Conservation (phyloP, 1,140 invertebrate genomes). For the Drosophila equinoxialis region DNA sequence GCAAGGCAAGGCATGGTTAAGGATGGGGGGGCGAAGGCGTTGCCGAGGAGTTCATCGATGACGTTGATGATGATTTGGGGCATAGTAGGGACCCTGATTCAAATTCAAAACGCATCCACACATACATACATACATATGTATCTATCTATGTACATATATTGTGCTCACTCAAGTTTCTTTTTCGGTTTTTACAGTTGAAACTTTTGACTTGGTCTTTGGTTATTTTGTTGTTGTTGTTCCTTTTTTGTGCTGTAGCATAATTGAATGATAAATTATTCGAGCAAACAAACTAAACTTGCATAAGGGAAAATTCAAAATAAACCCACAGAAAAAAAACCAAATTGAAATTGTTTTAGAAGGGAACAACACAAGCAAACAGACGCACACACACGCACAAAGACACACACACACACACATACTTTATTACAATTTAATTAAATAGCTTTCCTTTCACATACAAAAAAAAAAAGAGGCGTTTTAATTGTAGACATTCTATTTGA, state of each 20-base stretch:
- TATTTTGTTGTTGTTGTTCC: conserved; percentile 25
- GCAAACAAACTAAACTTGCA: conserved; percentile 42
- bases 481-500: conserved; percentile 22
- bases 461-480: conserved; percentile 23
- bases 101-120: conserved; percentile 32
- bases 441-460: conserved; percentile 25
- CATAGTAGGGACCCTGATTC: conserved; percentile 25
- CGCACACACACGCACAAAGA: conserved; percentile 29
- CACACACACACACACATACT: conserved; percentile 33
- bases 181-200: conserved; percentile 7
- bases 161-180: conserved; percentile 13
- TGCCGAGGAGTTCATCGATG: conserved; percentile 6
- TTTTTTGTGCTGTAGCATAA: conserved; percentile 49
- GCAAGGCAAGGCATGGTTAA: conserved; percentile 20
- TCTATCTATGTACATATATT: not conserved
- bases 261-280: conserved; percentile 73
- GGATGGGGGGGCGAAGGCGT: not conserved
- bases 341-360: conserved; percentile 27
- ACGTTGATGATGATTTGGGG: not conserved
- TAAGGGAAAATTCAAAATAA: conserved; percentile 57
- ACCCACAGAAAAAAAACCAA: conserved; percentile 33
- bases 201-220: conserved; percentile 18
- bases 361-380: conserved; percentile 5
- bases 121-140: not conserved
- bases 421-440: conserved; percentile 66